A percentile compares a stretch with the other conserved stretches of the same genome.
Evolutionary conservation across 2,797 vertebrate species (phyloP).

Genomic region (Saguinus oedipus): DNA sequence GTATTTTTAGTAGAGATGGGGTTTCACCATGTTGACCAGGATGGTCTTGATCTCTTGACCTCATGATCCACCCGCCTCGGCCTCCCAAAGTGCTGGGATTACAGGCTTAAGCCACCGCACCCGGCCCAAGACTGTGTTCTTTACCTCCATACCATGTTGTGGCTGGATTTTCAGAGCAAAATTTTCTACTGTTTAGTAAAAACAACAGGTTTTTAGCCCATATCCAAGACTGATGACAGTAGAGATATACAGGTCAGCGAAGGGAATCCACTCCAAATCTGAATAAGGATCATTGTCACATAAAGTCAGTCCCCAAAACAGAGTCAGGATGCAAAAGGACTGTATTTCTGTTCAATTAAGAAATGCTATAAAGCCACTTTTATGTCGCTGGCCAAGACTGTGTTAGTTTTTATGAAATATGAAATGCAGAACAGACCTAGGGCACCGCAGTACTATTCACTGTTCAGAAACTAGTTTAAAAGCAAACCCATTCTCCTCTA

Average conservation of each 20-base stretch:
- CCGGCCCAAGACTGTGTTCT: not conserved
- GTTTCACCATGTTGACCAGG: too few relatives aligned
- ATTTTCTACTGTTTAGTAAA: not conserved
- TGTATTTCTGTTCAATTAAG: not conserved
- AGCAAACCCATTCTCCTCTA: not conserved
- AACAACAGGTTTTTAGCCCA: not conserved
- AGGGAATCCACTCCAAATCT: not conserved
- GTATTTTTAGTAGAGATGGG: too few relatives aligned
- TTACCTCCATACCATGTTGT: not conserved
- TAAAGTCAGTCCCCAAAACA: not conserved
- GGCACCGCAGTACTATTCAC: not conserved
- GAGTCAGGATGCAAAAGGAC: not conserved
- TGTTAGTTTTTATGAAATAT: not conserved
- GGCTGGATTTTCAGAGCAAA: not conserved
- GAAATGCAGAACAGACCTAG: not conserved
- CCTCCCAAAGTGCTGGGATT: too few relatives aligned
- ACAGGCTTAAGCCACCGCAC: too few relatives aligned
- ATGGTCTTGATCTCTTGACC: too few relatives aligned
- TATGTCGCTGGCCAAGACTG: not conserved
- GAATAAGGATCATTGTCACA: not conserved
- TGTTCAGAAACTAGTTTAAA: conserved; percentile 27
- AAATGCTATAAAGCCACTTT: not conserved
- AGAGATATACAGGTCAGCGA: not conserved
- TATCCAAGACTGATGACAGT: not conserved
- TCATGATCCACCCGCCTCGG: too few relatives aligned